phyloP scores from a whole-genome alignment of 2,113 vertebrate genomes.

The Takifugu bimaculatus region DNA sequence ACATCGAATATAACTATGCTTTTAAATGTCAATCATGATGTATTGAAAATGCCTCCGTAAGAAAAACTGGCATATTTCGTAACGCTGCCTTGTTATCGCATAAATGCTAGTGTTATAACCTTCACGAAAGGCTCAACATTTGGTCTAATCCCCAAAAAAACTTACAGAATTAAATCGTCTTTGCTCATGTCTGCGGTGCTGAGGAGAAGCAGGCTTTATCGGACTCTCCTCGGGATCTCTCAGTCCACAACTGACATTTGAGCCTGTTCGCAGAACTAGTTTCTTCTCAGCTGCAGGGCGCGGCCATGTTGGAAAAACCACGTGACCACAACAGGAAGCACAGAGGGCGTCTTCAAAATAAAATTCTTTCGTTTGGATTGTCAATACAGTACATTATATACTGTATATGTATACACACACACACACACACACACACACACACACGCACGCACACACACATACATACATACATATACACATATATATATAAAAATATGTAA shows the following conservation, averaged over 20 bases:
- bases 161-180: constrained; percentile 69
- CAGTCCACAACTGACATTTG: constrained; percentile 10
- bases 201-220: neutral
- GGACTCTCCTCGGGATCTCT: constrained; percentile 6
- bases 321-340: constrained; percentile 48
- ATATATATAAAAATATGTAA: too few relatives aligned
- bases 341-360: constrained; percentile 30
- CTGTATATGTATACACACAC: too few relatives aligned
- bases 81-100: neutral
- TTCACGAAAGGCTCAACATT: too few relatives aligned
- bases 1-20: neutral
- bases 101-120: neutral
- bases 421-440: too few relatives aligned
- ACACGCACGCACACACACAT: too few relatives aligned
- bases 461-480: too few relatives aligned
- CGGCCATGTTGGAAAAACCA: constrained; percentile 66
- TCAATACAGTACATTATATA: too few relatives aligned
- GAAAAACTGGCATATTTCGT: constrained; percentile 10
- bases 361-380: neutral
- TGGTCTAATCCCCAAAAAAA: constrained; percentile 2
- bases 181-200: constrained; percentile 63
- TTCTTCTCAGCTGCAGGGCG: constrained; percentile 26
- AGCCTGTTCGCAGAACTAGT: neutral
- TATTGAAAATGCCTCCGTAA: neutral
- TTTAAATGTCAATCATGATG: neutral